Base-by-base conservation (phyloP, 1,140 invertebrate genomes). In the Polypedilum vanderplanki region DNA sequence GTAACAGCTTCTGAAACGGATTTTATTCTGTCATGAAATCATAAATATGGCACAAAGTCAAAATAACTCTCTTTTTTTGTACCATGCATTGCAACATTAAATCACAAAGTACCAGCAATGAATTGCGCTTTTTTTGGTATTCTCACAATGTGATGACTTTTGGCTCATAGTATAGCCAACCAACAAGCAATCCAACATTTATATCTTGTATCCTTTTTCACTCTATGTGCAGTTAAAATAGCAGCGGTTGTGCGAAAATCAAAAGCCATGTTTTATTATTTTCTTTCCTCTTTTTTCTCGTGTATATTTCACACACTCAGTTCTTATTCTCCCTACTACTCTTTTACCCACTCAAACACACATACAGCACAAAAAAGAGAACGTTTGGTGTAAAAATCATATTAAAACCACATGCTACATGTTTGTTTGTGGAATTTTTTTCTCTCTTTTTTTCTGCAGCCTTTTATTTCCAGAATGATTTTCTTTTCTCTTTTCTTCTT, bases 351-450 rank as follows among this genome's bases (percentile, higher is more conserved):
- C 46, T 12, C 12, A 57, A 57, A 46, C 8, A 46, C 8, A 46
- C 8, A 46, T 2, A 46, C 9, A 46, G 41, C n/a, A n/a, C n/a
- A 46, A 46, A n/a, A n/a, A 15, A 57, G 15, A 57, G 46, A 57
- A 57, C 15, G 46, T 18, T 70, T 18, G 17, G 65, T 70, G 65
- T 70, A 70, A 70, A 57, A 70, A 70, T 70, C 65, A 70, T 70
- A 70, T 70, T 70, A 70, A 70, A 70, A 70, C 65, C 65, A 70
- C 65, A 70, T 70, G 65, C 17, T 70, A 70, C 65, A 70, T 70
- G 65, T 70, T 70, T 70, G 65, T 70, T 70, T 70, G 65, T 22
- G 65, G 20, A 70, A 18, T 70, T 18, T 57, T n/a, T 57, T 15
- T 57, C 10, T 57, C 10, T 57, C 10, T 57, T 57, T 57, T 57